Evolutionary conservation across 2,113 vertebrate genomes (phyloP).

Genomic region (Amblyopsis rosae): DNA sequence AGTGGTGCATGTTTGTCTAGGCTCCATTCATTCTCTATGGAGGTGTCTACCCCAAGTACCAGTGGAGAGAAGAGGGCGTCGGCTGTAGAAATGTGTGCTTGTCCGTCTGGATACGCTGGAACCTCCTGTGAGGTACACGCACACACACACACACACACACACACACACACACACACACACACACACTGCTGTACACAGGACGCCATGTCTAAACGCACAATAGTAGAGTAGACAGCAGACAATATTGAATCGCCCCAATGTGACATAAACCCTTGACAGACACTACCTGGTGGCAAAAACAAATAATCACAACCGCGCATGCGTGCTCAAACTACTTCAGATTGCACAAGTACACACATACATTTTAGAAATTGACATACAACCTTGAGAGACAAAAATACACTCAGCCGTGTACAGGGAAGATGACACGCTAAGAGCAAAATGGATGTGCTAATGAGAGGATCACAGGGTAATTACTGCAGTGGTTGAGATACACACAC

Average conservation of each 20-base stretch:
- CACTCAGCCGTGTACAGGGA: too few species aligned
- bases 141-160: slow-evolving; percentile 6
- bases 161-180: not conserved
- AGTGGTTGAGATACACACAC: slow-evolving; percentile 14
- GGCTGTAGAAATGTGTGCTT: slow-evolving; percentile 66
- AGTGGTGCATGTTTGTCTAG: slow-evolving; percentile 25
- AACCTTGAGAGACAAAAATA: not conserved
- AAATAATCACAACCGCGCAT: not conserved
- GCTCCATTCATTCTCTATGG: slow-evolving; percentile 67
- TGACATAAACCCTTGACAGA: not conserved
- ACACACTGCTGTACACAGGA: not conserved
- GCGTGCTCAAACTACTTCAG: not conserved
- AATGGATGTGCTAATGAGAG: slow-evolving; percentile 27
- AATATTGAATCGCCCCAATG: too few species aligned
- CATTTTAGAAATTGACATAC: not conserved
- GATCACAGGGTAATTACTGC: slow-evolving; percentile 22
- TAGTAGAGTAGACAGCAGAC: too few species aligned
- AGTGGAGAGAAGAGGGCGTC: slow-evolving; percentile 53
- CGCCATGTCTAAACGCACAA: too few species aligned
- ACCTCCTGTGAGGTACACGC: slow-evolving; percentile 69
- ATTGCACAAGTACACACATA: not conserved
- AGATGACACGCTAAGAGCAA: not conserved
- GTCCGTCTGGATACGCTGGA: slow-evolving; percentile 66
- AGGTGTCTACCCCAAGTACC: slow-evolving; percentile 51
- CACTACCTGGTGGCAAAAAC: not conserved